Percentiles rank a stretch among this genome's conserved stretches.
Evolutionary conservation across 53 echinoderm and acorn worm species (phyloP).

Genomic region (Henricia sp.): DNA sequence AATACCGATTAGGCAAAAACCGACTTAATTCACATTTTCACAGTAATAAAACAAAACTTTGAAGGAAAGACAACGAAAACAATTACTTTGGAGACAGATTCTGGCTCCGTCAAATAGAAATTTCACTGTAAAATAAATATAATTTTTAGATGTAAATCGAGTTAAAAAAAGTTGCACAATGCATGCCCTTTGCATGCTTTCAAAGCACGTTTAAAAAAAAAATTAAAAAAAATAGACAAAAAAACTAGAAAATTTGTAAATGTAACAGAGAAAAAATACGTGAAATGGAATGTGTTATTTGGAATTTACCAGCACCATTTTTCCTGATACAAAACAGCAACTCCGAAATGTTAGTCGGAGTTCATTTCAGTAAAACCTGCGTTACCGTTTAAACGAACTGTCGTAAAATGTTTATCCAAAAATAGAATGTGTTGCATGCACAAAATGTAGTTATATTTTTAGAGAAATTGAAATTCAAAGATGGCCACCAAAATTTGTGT

Average conservation of each 20-base stretch:
- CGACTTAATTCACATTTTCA: neutral
- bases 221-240: neutral
- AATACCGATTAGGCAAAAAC: slow-evolving; percentile 2
- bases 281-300: no score
- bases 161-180: neutral
- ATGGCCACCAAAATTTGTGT: no score
- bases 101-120: slow-evolving; percentile 5
- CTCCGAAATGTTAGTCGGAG: no score
- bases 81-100: neutral
- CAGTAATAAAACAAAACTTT: neutral
- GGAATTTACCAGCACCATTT: no score
- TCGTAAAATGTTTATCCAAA: no score
- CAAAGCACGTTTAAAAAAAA: slow-evolving; percentile 2
- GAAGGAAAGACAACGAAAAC: slow-evolving; percentile 27
- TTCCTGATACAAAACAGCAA: no score
- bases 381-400: no score
- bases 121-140: neutral
- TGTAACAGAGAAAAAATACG: no score
- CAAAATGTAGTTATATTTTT: no score
- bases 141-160: neutral
- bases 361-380: no score
- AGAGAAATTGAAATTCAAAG: no score
- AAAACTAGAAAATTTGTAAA: neutral
- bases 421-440: no score
- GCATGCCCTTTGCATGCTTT: neutral